A percentile compares a stretch with the other conserved stretches of the same genome.
Conservation (phyloP, 64 coral and sea anemone genomes). For the Montipora sp. region DNA sequence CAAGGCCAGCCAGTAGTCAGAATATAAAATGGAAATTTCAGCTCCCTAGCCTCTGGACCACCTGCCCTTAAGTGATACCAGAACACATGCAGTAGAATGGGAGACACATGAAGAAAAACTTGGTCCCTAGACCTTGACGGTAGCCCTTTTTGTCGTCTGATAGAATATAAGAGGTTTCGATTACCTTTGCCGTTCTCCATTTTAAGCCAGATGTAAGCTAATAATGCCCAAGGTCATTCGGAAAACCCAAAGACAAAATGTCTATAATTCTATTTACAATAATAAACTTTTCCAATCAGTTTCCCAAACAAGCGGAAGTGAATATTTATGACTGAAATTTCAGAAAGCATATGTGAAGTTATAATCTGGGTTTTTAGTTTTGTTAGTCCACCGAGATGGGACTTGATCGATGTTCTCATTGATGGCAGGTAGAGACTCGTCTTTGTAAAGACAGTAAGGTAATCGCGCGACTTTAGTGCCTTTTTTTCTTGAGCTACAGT, state of each 20-base stretch:
- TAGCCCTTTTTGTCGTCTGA: neutral
- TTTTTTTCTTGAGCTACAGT: neutral
- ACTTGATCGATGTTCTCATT: neutral
- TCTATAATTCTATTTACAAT: neutral
- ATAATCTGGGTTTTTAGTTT: neutral
- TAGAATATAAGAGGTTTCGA: too few species aligned
- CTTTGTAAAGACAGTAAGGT: neutral
- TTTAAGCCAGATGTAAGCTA: neutral
- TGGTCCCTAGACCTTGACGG: neutral
- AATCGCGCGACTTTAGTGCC: neutral
- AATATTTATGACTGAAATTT: too few species aligned
- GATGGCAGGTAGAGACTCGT: neutral
- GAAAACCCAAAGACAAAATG: neutral
- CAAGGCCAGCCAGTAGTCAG: too few species aligned
- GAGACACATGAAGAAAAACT: too few species aligned
- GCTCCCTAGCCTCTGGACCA: too few species aligned
- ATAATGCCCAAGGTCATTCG: neutral
- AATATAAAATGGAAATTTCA: too few species aligned
- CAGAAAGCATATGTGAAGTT: neutral
- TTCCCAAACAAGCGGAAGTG: neutral
- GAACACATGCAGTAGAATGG: too few species aligned
- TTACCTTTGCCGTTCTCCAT: too few species aligned
- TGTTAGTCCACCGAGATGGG: neutral
- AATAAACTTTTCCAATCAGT: neutral
- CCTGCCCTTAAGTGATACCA: too few species aligned